Conservation (phyloP, 1,140 invertebrate species). For the Plutomurus gul region DNA sequence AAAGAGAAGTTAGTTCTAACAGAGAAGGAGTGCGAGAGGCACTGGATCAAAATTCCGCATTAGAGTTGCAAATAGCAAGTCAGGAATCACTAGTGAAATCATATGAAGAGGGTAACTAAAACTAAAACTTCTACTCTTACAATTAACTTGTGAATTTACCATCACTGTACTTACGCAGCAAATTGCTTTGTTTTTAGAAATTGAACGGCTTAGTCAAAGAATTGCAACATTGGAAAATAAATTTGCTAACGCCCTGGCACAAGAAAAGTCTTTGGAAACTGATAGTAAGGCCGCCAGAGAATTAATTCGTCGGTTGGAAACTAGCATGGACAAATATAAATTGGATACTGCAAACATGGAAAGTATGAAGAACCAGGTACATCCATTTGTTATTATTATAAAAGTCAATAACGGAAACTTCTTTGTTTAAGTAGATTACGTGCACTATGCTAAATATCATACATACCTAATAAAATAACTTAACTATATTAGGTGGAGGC, state of each 20-base stretch:
- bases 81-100: conserved; percentile 35
- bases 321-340: conserved; percentile 40
- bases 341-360: conserved; percentile 38
- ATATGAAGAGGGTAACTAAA: conserved; percentile 49
- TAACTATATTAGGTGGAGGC: no score
- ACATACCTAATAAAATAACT: no score
- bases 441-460: no score
- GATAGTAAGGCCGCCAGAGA: conserved; percentile 40
- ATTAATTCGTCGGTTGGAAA: conserved; percentile 40
- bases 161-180: not conserved
- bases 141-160: no score
- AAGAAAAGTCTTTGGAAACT: conserved; percentile 30
- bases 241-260: not conserved
- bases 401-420: no score
- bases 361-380: conserved; percentile 44
- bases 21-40: conserved; percentile 27
- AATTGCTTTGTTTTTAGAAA: conserved; percentile 36
- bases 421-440: no score
- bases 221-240: conserved; percentile 40
- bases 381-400: not conserved
- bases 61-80: conserved; percentile 35
- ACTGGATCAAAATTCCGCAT: conserved; percentile 31
- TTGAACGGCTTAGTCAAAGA: conserved; percentile 32
- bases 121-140: not conserved
- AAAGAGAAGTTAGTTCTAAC: conserved; percentile 42